Evolutionary conservation across 2,888 invertebrate genomes (phyloP).

Genomic region (Herminia tarsipennalis): DNA sequence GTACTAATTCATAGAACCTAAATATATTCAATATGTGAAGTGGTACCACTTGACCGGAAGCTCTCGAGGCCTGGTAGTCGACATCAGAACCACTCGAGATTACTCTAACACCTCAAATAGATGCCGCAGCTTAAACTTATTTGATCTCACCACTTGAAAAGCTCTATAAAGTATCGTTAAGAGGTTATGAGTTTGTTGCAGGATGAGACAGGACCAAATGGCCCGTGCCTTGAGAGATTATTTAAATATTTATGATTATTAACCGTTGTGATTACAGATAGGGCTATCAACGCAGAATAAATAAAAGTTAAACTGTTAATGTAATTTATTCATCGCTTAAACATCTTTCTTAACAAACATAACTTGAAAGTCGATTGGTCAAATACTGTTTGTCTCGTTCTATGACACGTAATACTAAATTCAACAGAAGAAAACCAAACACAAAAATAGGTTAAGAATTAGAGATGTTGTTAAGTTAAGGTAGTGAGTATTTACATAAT

Average conservation of each 20-base stretch:
- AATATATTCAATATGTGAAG: slow-evolving; percentile 23
- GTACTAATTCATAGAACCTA: slow-evolving; percentile 31
- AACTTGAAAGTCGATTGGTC: no score
- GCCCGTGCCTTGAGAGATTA: slow-evolving; percentile 16
- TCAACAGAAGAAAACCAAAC: no score
- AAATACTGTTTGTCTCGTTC: no score
- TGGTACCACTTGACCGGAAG: slow-evolving; percentile 64
- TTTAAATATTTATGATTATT: slow-evolving; percentile 29
- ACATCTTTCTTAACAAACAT: no score
- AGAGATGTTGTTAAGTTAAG: no score
- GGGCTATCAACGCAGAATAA: not conserved
- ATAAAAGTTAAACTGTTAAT: no score
- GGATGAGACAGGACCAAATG: slow-evolving; percentile 33
- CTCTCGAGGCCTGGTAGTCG: slow-evolving; percentile 60
- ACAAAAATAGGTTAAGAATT: no score
- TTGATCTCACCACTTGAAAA: slow-evolving; percentile 77
- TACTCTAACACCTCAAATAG: slow-evolving; percentile 78
- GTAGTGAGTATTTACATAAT: no score
- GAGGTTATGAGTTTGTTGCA: slow-evolving; percentile 21
- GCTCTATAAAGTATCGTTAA: slow-evolving; percentile 21
- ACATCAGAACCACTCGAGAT: slow-evolving; percentile 67
- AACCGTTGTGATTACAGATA: slow-evolving; percentile 17
- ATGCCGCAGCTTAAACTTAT: slow-evolving; percentile 64
- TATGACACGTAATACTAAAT: no score
- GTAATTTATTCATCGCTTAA: no score